phyloP scores from a whole-genome alignment of 2,113 vertebrate genomes.

The Ameiurus melas region DNA sequence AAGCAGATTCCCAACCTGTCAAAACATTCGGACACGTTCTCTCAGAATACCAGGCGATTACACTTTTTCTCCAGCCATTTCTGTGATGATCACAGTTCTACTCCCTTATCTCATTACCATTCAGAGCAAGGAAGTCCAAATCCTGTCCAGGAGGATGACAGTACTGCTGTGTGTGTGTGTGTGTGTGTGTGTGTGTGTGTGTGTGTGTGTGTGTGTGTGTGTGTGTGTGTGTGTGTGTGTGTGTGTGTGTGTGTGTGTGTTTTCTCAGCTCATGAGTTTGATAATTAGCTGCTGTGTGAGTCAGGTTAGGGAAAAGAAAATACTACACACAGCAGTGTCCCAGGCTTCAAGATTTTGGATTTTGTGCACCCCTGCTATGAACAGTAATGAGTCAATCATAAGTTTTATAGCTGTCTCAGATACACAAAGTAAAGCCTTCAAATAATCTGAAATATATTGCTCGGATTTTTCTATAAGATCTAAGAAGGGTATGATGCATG shows the following conservation, averaged over 20 bases:
- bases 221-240: constrained; percentile 5
- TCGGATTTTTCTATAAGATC: background rate
- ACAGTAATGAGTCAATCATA: constrained; percentile 11
- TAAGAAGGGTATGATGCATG: constrained; percentile 1
- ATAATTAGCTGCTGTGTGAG: constrained; percentile 15
- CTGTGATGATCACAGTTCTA: background rate
- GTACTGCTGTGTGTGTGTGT: background rate
- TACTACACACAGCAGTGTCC: background rate
- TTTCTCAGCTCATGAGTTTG: constrained; percentile 5
- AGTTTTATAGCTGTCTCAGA: background rate
- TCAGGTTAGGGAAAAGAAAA: background rate
- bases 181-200: constrained; percentile 7
- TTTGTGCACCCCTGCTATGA: background rate
- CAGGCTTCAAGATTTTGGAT: background rate
- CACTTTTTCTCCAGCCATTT: background rate
- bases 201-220: constrained; percentile 2
- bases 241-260: background rate
- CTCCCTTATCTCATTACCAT: constrained; percentile 10
- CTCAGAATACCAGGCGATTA: background rate
- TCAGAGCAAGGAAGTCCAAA: background rate
- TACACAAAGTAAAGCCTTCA: background rate
- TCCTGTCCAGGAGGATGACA: background rate
- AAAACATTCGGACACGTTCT: background rate
- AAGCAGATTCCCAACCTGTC: background rate
- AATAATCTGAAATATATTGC: background rate